A percentile compares a stretch with the other conserved stretches of the same genome.
These are phyloP conservation scores for Epinephelus lanceolatus DNA, from an alignment of 2,113 vertebrate genomes.

Conservation along the genomic window DNA sequence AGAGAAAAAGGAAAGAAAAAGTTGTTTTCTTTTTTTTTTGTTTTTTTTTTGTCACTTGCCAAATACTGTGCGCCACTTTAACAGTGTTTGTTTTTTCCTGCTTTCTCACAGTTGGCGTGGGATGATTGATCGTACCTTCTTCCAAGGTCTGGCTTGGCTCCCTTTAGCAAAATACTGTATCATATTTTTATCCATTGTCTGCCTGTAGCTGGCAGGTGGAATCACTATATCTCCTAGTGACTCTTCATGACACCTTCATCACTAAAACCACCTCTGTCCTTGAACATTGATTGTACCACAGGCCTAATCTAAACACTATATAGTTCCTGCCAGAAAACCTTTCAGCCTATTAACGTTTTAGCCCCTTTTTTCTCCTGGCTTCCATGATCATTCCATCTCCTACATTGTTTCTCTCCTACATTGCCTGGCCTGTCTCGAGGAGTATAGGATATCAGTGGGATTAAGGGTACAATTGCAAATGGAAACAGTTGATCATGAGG, in stretches of 20 bases:
- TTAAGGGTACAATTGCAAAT: conserved; percentile 23
- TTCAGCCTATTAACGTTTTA: conserved; percentile 68
- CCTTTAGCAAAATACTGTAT: conserved; percentile 71
- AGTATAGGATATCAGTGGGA: conserved; percentile 29
- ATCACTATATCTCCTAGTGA: conserved; percentile 72
- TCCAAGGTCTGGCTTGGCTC: conserved; percentile 69
- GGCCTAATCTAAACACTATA: conserved; percentile 71
- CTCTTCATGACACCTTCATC: conserved; percentile 74
- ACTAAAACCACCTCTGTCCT: conserved; percentile 70
- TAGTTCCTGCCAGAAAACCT: conserved; percentile 71
- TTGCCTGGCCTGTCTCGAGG: conserved; percentile 1
- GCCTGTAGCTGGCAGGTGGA: conserved; percentile 56
- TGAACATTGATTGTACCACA: conserved; percentile 73
- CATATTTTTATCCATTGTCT: conserved; percentile 71
- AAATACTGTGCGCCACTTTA: conserved; percentile 25
- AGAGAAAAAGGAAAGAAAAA: neutral
- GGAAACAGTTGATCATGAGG: conserved; percentile 17
- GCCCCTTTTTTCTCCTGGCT: conserved; percentile 17
- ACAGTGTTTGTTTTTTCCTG: conserved; percentile 18
- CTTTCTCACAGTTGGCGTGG: conserved; percentile 28
- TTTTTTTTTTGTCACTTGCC: conserved; percentile 22
- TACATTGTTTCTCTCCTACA: conserved; percentile 52
- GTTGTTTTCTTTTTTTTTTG: neutral
- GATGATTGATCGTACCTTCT: conserved; percentile 64
- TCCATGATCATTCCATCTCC: conserved; percentile 37